A percentile compares a stretch with the other conserved stretches of the same genome.
phyloP scores from a whole-genome alignment of 2,113 vertebrate species.

The Aphyosemion australe region DNA sequence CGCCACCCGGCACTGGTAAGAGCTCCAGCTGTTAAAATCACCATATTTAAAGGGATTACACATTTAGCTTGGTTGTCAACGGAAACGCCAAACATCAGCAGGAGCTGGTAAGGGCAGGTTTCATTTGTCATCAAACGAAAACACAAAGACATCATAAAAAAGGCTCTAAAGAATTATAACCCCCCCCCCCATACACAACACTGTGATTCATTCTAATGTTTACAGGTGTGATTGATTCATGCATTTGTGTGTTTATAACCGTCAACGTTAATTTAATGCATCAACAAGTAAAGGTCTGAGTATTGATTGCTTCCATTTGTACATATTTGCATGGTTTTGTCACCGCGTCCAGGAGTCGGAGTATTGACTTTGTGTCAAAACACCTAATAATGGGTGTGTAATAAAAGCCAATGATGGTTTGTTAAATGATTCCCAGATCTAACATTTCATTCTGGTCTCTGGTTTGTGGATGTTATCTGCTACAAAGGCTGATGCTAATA shows the following conservation, averaged over 20 bases:
- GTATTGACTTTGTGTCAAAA: constrained; percentile 28
- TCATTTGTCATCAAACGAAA: too few relatives aligned
- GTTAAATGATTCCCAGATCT: constrained; percentile 10
- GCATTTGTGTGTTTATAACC: background rate
- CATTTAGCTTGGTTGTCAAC: too few relatives aligned
- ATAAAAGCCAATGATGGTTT: constrained; percentile 36
- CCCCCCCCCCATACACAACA: background rate
- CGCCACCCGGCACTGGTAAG: constrained; percentile 84
- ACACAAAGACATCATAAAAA: too few relatives aligned
- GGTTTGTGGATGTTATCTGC: too few relatives aligned
- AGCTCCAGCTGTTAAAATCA: background rate
- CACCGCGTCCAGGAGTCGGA: background rate
- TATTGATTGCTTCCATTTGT: constrained; percentile 36
- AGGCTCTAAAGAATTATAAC: too few relatives aligned
- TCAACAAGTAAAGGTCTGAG: constrained; percentile 15
- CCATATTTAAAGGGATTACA: too few relatives aligned
- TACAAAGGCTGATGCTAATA: too few relatives aligned
- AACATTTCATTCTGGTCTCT: too few relatives aligned
- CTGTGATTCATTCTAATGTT: background rate
- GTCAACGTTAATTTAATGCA: constrained; percentile 26
- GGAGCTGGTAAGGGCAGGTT: too few relatives aligned
- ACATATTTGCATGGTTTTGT: constrained; percentile 23
- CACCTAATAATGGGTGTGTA: constrained; percentile 13
- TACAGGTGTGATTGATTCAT: background rate
- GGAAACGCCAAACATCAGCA: too few relatives aligned